Evolutionary conservation across 2,113 vertebrate genomes (phyloP), one percentile per base, ranked within the genome.

Genomic region (Pangasianodon hypophthalmus): DNA sequence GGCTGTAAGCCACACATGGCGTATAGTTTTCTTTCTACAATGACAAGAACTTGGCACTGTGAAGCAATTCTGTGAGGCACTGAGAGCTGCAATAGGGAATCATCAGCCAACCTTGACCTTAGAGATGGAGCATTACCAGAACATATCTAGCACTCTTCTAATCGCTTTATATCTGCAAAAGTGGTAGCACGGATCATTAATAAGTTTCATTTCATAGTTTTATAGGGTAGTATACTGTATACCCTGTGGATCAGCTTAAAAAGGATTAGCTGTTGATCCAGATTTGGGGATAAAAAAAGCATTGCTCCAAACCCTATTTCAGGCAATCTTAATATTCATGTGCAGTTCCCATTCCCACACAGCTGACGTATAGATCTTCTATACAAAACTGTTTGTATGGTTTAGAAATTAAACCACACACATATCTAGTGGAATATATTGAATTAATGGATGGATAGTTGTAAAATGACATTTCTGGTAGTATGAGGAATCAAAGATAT

Each of bases 221-320:
- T 58, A 14, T 60, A 60, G 32, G 32, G 37, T 41, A 84, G 21
- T 41, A 41, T 84, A 60, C 32, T 5, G 4, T 60, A 84, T 84
- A 26, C 54, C 6, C 18, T 60, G 82, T 84, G 10, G 54, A 84
- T 37, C 54, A 60, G 9, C 82, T 84, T 60, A 60, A 44, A 60
- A 81, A 54, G 48, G 79, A 81, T 81, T 81, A 81, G 29, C 50
- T 84, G 82, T 60, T 84, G 54, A 84, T 60, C 37, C 54, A 60
- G 82, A 81, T 81, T 54, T 54, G 29, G 29, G 54, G 79, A 54
- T 54, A 80, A 32, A 81, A 79, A 81, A 54, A 52, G 50, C 50
- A 54, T 54, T 32, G 16, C 79, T 9, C 16, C 50, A 81, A 81
- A 81, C 50, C 26, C 29, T 81, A 54, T 54, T 81, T 54, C 50